Evolutionary conservation across 2,113 vertebrate genomes (phyloP).

Genomic region (Aspiorhynchus laticeps): DNA sequence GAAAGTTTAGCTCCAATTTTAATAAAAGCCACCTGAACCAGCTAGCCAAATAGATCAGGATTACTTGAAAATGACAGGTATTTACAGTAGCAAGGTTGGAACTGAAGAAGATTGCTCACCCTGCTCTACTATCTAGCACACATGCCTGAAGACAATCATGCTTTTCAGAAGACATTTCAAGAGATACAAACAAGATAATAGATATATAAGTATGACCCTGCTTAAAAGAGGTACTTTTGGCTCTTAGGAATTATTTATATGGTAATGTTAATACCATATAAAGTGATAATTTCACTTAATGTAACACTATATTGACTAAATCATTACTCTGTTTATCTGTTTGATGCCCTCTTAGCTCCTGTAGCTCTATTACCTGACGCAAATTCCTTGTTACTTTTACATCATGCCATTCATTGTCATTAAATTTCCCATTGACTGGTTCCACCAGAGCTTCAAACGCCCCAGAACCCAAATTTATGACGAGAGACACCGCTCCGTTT

Average conservation of each 20-base stretch:
- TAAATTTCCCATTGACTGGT: conserved; percentile 99
- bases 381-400: conserved; percentile 99
- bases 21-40: too few species aligned
- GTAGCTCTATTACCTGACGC: conserved; percentile 90
- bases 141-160: not conserved
- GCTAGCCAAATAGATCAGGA: too few species aligned
- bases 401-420: conserved; percentile 99
- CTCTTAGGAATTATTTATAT: not conserved
- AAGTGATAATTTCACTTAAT: not conserved
- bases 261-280: not conserved
- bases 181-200: not conserved
- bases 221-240: too few species aligned
- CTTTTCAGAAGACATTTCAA: not conserved
- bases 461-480: conserved; percentile 99
- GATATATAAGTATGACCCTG: too few species aligned
- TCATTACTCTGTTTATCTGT: not conserved
- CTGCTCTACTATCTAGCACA: not conserved
- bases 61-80: too few species aligned
- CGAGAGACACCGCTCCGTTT: conserved; percentile 97
- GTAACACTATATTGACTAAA: not conserved
- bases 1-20: too few species aligned
- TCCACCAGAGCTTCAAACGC: conserved; percentile 99
- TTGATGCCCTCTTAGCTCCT: not conserved
- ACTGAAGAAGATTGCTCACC: not conserved
- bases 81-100: not conserved